Evolutionary conservation across 30 jellyfish, hydroid and myxozoan species (phyloP), one percentile per base, ranked within the genome.

Genomic region (Cassiopea xamachana): DNA sequence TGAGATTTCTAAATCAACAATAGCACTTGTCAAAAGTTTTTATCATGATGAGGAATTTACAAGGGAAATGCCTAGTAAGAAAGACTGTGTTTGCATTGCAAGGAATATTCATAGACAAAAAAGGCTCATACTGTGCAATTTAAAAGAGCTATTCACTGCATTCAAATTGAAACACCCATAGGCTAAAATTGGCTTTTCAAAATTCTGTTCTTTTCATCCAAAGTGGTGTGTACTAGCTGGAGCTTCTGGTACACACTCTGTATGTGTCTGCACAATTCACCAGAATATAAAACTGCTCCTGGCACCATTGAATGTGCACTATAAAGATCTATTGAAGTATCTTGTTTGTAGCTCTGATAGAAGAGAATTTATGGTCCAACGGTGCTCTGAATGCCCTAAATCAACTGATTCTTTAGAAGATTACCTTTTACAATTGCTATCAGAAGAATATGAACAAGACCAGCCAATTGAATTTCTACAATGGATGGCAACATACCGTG

Each of bases 191-290:
- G 96, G 97, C 59, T 90, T 94, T 67, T 94, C 97, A 27, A 94
- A 70, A 82, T 94, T 94, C 79, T 75, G 89, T 55, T 72, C 45
- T 43, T 70, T 94, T 87, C 46, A 98, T 80, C 98, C 98, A 70
- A 94, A 90, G 76, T 86, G 94, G 87, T 84, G 96, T 76, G 62
- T 90, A 19, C 16, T 81, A 19, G 98, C 92, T 72, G 98, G 98
- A 15, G 80, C 87, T 58, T 79, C 95, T 49, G 97, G 96, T 44
- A 86, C 98, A 6, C 98, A 94, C 87, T 84, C 94, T 1, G 98
- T 94, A 13, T 93, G 97, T 27, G 39, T 82, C 92, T 94, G 98
- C 92, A 76, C 92, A 7, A 71, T 86, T 8, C 98, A 94, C 88
- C 98, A 94, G 73, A 94, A 90, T 74, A 44, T 83, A 12, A 69